Conservation (phyloP, 2,113 vertebrate species). For the Cacatua alba region DNA sequence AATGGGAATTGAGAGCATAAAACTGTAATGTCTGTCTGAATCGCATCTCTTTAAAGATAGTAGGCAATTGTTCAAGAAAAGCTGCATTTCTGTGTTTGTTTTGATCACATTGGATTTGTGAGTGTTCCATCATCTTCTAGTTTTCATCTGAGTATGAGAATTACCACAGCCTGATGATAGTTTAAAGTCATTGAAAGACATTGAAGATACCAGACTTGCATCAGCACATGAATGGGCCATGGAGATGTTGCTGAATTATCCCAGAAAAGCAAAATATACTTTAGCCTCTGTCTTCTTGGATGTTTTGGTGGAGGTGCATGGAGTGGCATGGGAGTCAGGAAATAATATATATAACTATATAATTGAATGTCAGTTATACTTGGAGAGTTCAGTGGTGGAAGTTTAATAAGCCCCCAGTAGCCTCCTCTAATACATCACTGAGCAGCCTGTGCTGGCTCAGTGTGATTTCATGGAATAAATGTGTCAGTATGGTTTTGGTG, state of each 20-base stretch:
- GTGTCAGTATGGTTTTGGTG: neutral
- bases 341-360: neutral
- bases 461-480: neutral
- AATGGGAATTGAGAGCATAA: neutral
- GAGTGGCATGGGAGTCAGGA: neutral
- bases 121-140: neutral
- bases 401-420: neutral
- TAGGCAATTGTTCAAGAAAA: neutral
- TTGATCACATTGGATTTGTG: neutral
- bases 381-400: neutral
- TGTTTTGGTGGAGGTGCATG: neutral
- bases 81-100: neutral
- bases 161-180: neutral
- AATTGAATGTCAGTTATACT: neutral
- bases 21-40: neutral
- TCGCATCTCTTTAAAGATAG: neutral
- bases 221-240: neutral
- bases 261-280: neutral
- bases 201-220: neutral
- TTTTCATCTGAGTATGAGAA: neutral
- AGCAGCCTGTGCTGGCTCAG: rapidly evolving
- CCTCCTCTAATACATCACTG: neutral
- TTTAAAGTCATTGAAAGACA: neutral
- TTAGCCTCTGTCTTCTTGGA: neutral
- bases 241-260: neutral